Conservation (phyloP, 2,888 invertebrate genomes). For the Scaptomyza reducta region DNA sequence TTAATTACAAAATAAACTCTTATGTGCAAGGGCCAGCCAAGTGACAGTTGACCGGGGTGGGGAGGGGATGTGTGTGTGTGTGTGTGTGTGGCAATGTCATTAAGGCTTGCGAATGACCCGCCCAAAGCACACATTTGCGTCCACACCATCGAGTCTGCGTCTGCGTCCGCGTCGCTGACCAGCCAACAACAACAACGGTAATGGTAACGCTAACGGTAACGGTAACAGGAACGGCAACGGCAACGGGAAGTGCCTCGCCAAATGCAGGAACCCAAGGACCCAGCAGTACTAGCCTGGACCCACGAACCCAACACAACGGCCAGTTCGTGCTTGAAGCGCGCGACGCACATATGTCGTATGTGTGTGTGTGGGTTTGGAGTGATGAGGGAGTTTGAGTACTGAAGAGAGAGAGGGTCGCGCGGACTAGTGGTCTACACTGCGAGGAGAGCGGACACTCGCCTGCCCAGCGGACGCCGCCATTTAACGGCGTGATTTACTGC, state of each 20-base stretch:
- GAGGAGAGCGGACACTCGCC: conserved; percentile 6
- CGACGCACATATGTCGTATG: conserved; percentile 47
- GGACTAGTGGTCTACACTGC: not conserved
- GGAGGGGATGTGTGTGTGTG: conserved; percentile 22
- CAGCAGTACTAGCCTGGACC: conserved; percentile 26
- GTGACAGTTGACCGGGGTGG: conserved; percentile 24
- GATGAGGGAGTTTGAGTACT: not conserved
- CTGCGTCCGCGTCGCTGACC: conserved; percentile 65
- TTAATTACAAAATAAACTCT: conserved; percentile 84
- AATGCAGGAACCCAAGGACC: conserved; percentile 55
- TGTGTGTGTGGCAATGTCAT: conserved; percentile 65
- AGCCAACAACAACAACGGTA: conserved; percentile 24
- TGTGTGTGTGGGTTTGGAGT: conserved; percentile 20
- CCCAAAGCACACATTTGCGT: conserved; percentile 79
- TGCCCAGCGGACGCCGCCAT: conserved; percentile 64
- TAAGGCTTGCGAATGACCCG: conserved; percentile 76
- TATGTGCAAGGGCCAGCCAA: conserved; percentile 48
- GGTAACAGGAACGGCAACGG: not conserved
- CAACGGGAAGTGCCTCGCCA: conserved; percentile 80
- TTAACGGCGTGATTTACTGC: conserved; percentile 83
- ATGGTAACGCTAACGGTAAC: not conserved
- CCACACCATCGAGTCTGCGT: conserved; percentile 46
- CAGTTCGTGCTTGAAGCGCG: conserved; percentile 64
- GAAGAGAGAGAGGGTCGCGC: not conserved
- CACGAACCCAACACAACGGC: conserved; percentile 9